Evolutionary conservation across 2,888 invertebrate species (phyloP).

Genomic region (Arge pagana): DNA sequence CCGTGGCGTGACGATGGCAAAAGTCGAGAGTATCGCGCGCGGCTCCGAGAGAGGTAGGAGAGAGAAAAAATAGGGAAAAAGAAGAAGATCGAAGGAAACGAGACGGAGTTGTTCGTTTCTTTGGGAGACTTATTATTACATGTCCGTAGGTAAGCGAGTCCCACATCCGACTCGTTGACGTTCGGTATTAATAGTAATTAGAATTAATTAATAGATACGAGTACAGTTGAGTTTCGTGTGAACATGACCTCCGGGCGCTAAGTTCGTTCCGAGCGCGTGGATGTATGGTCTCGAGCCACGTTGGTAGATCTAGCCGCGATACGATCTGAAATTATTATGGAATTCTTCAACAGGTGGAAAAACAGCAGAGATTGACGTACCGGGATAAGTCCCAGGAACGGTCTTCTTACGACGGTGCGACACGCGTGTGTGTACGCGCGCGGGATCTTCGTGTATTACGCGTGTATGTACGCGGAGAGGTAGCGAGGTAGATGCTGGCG

Average conservation of each 20-base stretch:
- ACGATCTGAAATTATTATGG: constrained; percentile 40
- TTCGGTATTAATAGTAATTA: constrained; percentile 49
- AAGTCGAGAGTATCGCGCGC: no score
- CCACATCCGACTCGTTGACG: neutral
- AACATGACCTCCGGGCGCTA: constrained; percentile 47
- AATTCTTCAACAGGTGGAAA: constrained; percentile 36
- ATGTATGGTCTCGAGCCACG: constrained; percentile 23
- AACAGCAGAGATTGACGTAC: constrained; percentile 27
- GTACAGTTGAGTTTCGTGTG: constrained; percentile 46
- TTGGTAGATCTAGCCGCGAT: constrained; percentile 20
- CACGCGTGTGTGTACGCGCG: no score
- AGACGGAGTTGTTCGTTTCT: no score
- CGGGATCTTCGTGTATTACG: no score
- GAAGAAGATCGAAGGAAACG: no score
- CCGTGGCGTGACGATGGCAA: no score
- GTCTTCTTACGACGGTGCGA: no score
- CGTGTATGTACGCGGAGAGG: constrained; percentile 24
- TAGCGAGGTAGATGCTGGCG: no score
- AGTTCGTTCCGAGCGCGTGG: neutral
- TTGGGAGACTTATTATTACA: no score
- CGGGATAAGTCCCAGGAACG: constrained; percentile 28
- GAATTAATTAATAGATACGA: constrained; percentile 41
- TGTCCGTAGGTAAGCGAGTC: no score
- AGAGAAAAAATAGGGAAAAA: no score
- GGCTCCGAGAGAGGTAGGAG: no score